A percentile compares a stretch with the other conserved stretches of the same genome.
These are phyloP conservation scores for Anthopleura sola DNA, from an alignment of 64 coral and sea anemone genomes.

Conservation along the genomic window DNA sequence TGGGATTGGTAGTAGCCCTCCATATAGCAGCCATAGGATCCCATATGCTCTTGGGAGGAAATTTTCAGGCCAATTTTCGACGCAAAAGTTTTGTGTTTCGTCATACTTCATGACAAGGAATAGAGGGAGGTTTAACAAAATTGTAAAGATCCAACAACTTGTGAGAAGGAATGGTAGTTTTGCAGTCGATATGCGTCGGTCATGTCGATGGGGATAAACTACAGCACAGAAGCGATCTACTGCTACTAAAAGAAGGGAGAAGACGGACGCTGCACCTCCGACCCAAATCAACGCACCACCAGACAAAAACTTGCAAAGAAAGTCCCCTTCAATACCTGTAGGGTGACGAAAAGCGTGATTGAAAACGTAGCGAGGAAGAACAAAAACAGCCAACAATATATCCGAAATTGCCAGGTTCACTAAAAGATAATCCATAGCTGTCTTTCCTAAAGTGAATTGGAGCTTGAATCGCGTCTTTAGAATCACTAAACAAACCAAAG, in stretches of 20 bases:
- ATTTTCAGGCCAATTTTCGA: slow-evolving; percentile 18
- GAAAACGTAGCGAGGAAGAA: slow-evolving; percentile 3
- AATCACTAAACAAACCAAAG: slow-evolving; percentile 36
- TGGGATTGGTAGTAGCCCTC: slow-evolving; percentile 19
- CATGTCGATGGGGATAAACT: slow-evolving; percentile 29
- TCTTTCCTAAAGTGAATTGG: not conserved
- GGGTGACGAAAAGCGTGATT: not conserved
- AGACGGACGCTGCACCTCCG: slow-evolving; percentile 36
- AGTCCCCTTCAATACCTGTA: not conserved
- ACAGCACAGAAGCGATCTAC: slow-evolving; percentile 42
- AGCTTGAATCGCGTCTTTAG: slow-evolving; percentile 13
- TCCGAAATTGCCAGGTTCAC: slow-evolving; percentile 38
- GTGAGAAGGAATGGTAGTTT: not conserved
- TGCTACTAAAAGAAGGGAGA: slow-evolving; percentile 44
- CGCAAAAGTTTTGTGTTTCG: slow-evolving; percentile 5
- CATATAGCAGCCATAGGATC: slow-evolving; percentile 18
- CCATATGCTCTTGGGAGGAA: slow-evolving; percentile 26
- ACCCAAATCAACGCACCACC: slow-evolving; percentile 32
- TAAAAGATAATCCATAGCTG: slow-evolving; percentile 31
- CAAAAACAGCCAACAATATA: slow-evolving; percentile 19
- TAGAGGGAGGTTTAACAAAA: not conserved
- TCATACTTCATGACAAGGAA: slow-evolving; percentile 35
- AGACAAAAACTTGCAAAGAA: slow-evolving; percentile 37
- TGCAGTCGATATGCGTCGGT: slow-evolving; percentile 6
- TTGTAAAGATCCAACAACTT: slow-evolving; percentile 24